Base-by-base conservation (phyloP, 2,113 vertebrate species). In the Saccopteryx bilineata region DNA sequence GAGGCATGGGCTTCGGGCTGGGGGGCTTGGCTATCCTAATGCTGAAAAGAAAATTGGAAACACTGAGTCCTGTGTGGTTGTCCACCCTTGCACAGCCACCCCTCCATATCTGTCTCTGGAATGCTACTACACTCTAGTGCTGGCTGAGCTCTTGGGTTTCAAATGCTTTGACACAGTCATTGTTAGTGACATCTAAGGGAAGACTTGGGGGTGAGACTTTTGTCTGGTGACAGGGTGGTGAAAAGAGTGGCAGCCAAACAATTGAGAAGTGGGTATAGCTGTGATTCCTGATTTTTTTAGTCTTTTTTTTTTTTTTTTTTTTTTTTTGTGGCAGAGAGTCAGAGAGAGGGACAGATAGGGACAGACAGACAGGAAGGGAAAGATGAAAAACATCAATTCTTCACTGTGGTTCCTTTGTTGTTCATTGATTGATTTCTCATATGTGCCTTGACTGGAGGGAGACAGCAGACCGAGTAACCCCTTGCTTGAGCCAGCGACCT, bases 1-100 rank as follows among this genome's bases (percentile, higher is more conserved):
- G 99, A 24, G 99, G 99, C 93, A 99, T 98, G 0, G 98, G 99
- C 94, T 99, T 99, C 69, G 99, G 98, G 2, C 98, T 98, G 68
- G 97, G 98, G 19, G 98, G 98, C 7, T 98, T 97, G 69, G 98
- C 88, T 98, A 99, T 97, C 61, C 98, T 98, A 94, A 99, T 98
- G 90, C 99, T 99, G 92, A 26, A 84, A 85, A 93, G 82, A 31
- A 90, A 60, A 68, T 28, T 1, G 2, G 54, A 60, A 60, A 65
- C 2, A 0, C 6, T 95, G 65, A 97, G 82, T 5, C 28, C 60
- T 1, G 4, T 2, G 7, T 15, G 2, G n/a, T 0, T 11, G 19
- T 52, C 50, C 4, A 2, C 50, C 14, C 78, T 14, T 1, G 1
- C 21, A 13, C 3, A 33, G 58, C 71, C 19, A 17, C 60, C 65